phyloP scores from a whole-genome alignment of 2,113 vertebrate genomes.

The Dicaeum eximium region DNA sequence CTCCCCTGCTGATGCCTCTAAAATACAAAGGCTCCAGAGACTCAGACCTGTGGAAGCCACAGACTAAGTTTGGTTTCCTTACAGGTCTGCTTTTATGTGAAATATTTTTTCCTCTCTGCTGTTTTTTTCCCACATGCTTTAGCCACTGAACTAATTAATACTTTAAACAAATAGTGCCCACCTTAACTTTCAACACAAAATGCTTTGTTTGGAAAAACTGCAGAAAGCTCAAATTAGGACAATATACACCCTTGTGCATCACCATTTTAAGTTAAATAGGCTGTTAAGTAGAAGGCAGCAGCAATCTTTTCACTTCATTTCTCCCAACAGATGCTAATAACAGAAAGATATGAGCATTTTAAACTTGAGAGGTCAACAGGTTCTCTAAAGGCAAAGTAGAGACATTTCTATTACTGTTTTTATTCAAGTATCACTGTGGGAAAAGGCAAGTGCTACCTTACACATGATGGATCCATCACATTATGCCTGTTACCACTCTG shows the following conservation, averaged over 20 bases:
- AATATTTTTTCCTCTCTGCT: background rate
- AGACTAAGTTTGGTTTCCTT: background rate
- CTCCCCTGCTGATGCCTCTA: background rate
- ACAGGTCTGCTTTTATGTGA: background rate
- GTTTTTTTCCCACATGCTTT: background rate
- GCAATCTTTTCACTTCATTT: background rate
- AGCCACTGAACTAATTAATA: background rate
- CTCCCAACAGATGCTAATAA: background rate
- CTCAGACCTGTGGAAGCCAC: background rate
- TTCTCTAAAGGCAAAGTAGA: background rate
- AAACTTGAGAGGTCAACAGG: background rate
- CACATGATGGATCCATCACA: fast-evolving
- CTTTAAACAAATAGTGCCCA: background rate
- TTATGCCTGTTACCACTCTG: fast-evolving
- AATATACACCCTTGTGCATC: background rate
- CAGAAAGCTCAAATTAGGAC: background rate
- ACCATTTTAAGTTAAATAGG: slow-evolving; percentile 13
- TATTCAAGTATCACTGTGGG: background rate
- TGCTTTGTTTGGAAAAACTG: background rate
- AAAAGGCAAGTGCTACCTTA: background rate
- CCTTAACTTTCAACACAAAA: background rate
- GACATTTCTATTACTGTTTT: background rate
- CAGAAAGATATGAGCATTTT: background rate
- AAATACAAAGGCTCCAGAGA: background rate
- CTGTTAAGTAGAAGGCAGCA: background rate